Percentiles rank a stretch among this genome's conserved stretches.
phyloP scores from a whole-genome alignment of 1,140 invertebrate genomes.

The Glossosoma conforme region DNA sequence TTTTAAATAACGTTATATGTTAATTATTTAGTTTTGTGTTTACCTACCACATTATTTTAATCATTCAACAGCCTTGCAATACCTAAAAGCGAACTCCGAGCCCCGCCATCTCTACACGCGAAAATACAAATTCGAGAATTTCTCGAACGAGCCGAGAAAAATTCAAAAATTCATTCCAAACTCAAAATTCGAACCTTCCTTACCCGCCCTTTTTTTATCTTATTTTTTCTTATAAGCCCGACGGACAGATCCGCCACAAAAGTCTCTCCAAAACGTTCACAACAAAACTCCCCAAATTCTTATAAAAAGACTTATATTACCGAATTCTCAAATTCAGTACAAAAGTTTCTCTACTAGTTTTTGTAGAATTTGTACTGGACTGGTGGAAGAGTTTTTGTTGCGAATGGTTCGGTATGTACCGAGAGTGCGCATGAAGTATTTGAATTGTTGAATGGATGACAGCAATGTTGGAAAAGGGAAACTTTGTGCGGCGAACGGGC shows the following conservation, averaged over 20 bases:
- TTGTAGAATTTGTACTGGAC: not conserved
- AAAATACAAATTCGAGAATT: not conserved
- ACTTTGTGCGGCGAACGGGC: constrained; percentile 24
- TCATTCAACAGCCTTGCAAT: no score
- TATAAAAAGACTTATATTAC: no score
- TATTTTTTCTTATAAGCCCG: constrained; percentile 28
- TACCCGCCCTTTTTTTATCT: constrained; percentile 25
- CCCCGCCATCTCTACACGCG: no score
- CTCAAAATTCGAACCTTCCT: constrained; percentile 30
- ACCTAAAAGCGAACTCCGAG: no score
- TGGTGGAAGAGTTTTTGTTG: not conserved
- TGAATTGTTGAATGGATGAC: constrained; percentile 31
- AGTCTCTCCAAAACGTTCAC: constrained; percentile 2
- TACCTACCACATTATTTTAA: no score
- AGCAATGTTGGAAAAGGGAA: constrained; percentile 22
- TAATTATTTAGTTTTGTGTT: no score
- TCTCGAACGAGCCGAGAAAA: constrained; percentile 10
- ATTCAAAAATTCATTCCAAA: constrained; percentile 30
- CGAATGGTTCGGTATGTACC: constrained; percentile 15
- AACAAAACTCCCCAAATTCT: not conserved
- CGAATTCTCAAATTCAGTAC: no score
- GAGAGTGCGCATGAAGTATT: constrained; percentile 22
- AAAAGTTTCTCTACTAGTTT: constrained; percentile 5
- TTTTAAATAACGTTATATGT: no score
- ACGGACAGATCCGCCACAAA: constrained; percentile 16